Conservation (phyloP, 1,140 invertebrate genomes). For the Euborellia annulipes region DNA sequence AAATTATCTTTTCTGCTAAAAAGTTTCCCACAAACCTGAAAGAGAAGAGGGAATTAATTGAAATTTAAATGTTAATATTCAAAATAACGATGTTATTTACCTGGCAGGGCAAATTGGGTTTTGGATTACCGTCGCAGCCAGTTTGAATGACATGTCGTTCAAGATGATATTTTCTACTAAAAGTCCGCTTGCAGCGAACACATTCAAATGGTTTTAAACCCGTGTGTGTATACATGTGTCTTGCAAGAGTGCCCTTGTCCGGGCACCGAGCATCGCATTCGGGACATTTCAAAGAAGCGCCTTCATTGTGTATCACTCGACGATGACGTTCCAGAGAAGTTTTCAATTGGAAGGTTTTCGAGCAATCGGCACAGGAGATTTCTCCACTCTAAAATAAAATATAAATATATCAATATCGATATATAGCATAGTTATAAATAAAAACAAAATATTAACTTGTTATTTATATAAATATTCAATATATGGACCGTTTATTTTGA, state of each 20-base stretch:
- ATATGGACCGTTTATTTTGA: too few species aligned
- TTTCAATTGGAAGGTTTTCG: slow-evolving; percentile 35
- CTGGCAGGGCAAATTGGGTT: slow-evolving; percentile 39
- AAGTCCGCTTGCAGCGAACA: slow-evolving; percentile 42
- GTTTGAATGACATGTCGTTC: slow-evolving; percentile 56
- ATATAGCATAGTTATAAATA: slow-evolving; percentile 8
- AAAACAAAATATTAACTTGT: slow-evolving; percentile 3
- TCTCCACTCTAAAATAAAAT: slow-evolving; percentile 28
- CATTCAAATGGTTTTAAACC: slow-evolving; percentile 35
- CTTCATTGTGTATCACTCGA: slow-evolving; percentile 29
- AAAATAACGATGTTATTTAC: slow-evolving; percentile 24
- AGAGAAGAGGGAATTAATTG: slow-evolving; percentile 12
- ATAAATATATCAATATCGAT: too few species aligned
- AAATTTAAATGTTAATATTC: neutral
- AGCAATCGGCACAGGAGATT: slow-evolving; percentile 33
- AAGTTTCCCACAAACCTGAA: slow-evolving; percentile 50
- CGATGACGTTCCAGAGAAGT: slow-evolving; percentile 32
- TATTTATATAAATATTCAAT: slow-evolving; percentile 7
- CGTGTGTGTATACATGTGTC: slow-evolving; percentile 33
- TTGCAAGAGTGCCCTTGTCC: slow-evolving; percentile 32
- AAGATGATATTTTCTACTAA: slow-evolving; percentile 58
- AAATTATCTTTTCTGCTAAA: slow-evolving; percentile 65
- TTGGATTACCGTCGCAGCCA: slow-evolving; percentile 46
- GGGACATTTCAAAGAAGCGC: slow-evolving; percentile 28
- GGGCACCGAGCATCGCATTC: slow-evolving; percentile 31